Percentiles rank a stretch among this genome's conserved stretches.
Evolutionary conservation across 2,888 invertebrate genomes (phyloP).

Genomic region (Clepsis dumicolana): DNA sequence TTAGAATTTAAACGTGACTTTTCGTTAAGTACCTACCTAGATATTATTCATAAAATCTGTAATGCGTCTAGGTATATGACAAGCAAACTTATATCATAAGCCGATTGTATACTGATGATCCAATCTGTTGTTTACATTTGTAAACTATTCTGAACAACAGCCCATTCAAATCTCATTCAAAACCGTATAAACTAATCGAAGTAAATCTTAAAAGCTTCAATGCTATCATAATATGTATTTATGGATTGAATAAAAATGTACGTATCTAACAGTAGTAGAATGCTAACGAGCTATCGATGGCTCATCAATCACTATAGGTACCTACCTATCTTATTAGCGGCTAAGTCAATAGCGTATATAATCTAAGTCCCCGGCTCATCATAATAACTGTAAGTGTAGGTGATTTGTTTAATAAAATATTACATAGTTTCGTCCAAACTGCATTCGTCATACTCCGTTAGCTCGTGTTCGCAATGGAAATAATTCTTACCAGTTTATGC

Average conservation of each 20-base stretch:
- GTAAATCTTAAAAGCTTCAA: not conserved
- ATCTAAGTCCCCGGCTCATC: not conserved
- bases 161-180: not conserved
- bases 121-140: slow-evolving; percentile 1
- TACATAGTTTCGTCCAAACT: slow-evolving; percentile 9
- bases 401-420: slow-evolving; percentile 17
- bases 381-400: not conserved
- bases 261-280: not conserved
- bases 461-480: slow-evolving; percentile 19
- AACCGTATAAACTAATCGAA: not conserved
- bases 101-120: not conserved
- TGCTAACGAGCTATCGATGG: not conserved
- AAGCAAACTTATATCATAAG: not conserved
- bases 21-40: not conserved
- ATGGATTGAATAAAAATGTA: not conserved
- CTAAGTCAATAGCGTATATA: slow-evolving; percentile 2
- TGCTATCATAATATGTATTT: not conserved
- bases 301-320: not conserved
- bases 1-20: not conserved
- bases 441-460: slow-evolving; percentile 30
- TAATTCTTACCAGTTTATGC: slow-evolving; percentile 34
- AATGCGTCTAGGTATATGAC: not conserved
- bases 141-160: not conserved
- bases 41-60: not conserved
- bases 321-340: not conserved